phyloP scores from a whole-genome alignment of 2,888 invertebrate species.

The Frankliniella intonsa region DNA sequence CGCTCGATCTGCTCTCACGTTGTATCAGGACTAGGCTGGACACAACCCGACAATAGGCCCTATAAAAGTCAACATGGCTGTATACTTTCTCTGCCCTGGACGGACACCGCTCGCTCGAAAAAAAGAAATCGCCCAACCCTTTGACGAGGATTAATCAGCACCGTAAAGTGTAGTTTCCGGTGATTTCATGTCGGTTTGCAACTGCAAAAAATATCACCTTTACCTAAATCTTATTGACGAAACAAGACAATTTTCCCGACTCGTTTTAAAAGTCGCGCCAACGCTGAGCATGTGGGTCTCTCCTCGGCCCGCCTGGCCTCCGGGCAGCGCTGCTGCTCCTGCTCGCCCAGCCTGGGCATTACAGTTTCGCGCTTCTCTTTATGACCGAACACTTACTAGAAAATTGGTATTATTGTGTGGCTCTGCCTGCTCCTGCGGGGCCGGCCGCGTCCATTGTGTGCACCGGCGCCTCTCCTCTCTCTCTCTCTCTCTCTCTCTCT shows the following conservation, averaged over 20 bases:
- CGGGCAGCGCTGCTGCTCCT: not conserved
- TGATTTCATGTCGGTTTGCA: too few species aligned
- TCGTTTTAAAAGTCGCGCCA: too few species aligned
- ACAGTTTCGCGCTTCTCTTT: conserved; percentile 18
- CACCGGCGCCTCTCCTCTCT: not conserved
- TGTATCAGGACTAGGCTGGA: too few species aligned
- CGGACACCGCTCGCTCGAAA: too few species aligned
- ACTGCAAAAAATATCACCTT: not conserved
- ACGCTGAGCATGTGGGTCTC: not conserved
- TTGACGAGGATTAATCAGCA: too few species aligned
- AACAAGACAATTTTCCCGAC: not conserved
- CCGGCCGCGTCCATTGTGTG: not conserved
- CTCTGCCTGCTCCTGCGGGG: not conserved
- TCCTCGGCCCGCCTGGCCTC: not conserved
- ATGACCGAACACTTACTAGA: conserved; percentile 1
- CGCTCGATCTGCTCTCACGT: not conserved
- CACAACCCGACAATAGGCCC: too few species aligned
- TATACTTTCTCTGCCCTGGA: too few species aligned
- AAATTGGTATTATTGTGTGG: conserved; percentile 20
- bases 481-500: conserved; percentile 1
- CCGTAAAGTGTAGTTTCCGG: not conserved
- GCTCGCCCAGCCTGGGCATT: not conserved
- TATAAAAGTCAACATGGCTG: too few species aligned
- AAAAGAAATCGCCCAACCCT: too few species aligned
- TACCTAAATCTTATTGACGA: not conserved